Conservation (phyloP, 2,113 vertebrate genomes). For the human region DNA sequence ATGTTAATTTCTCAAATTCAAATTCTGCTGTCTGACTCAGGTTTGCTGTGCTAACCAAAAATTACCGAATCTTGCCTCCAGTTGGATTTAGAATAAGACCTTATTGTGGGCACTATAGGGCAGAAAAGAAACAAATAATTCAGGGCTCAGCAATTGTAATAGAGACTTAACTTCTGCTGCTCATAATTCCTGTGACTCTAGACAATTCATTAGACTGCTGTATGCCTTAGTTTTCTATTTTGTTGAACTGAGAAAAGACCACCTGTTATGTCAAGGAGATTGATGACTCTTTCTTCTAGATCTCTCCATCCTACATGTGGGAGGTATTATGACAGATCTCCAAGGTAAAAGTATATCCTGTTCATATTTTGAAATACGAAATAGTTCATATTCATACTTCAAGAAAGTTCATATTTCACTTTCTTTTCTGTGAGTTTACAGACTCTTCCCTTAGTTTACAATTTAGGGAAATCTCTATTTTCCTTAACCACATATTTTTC, state of each 20-base stretch:
- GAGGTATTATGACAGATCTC: not conserved
- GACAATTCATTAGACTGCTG: not conserved
- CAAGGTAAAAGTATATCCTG: constrained; percentile 5
- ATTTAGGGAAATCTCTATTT: not conserved
- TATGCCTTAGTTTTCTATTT: constrained; percentile 24
- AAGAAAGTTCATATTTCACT: not conserved
- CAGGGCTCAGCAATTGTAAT: not conserved
- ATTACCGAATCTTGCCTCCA: not conserved
- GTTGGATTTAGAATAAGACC: not conserved
- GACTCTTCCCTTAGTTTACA: constrained; percentile 16
- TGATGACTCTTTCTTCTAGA: not conserved
- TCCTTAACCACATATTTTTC: not conserved
- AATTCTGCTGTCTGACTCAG: not conserved
- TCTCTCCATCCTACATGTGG: not conserved
- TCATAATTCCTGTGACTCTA: not conserved
- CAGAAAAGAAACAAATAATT: not conserved
- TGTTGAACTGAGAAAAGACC: constrained; percentile 8
- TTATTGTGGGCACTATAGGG: not conserved
- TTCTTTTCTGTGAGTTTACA: not conserved
- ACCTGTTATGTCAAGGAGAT: not conserved
- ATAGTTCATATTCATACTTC: not conserved
- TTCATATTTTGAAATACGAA: too few species aligned
- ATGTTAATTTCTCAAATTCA: not conserved
- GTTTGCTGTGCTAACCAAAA: not conserved
- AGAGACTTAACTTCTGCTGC: not conserved